A percentile compares a stretch with the other conserved stretches of the same genome.
Conservation (phyloP, 1,140 invertebrate genomes). For the Ylistrum balloti region DNA sequence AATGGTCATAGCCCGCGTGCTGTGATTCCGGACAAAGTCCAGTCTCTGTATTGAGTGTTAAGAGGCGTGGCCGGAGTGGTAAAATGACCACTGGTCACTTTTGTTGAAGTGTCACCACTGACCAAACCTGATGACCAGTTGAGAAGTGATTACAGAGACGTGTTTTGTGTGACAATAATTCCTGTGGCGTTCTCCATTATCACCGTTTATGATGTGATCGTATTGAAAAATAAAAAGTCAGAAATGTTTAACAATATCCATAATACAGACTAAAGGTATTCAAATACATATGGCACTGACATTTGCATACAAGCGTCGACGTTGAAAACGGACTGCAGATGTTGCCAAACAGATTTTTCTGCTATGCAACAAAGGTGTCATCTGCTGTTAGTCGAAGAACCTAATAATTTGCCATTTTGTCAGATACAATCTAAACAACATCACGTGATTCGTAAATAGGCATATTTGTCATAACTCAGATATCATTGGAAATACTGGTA, state of each 20-base stretch:
- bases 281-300: slow-evolving; percentile 30
- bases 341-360: background rate
- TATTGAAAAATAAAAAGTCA: slow-evolving; percentile 28
- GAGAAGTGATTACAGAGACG: background rate
- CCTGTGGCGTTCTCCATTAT: background rate
- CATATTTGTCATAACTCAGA: background rate
- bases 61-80: slow-evolving; percentile 20
- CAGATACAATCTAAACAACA: background rate
- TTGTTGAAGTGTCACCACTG: slow-evolving; percentile 1
- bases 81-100: slow-evolving; percentile 32
- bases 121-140: slow-evolving; percentile 37
- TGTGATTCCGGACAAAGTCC: background rate
- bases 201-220: slow-evolving; percentile 23
- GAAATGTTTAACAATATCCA: slow-evolving; percentile 3
- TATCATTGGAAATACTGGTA: too few relatives aligned
- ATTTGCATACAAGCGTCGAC: background rate
- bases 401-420: background rate
- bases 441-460: background rate
- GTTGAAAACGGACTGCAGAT: slow-evolving; percentile 24
- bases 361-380: background rate
- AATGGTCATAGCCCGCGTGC: background rate
- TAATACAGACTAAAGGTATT: slow-evolving; percentile 28
- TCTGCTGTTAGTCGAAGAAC: background rate
- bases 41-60: slow-evolving; percentile 27
- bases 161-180: slow-evolving; percentile 10